Evolutionary conservation across 2,797 vertebrate genomes (phyloP), one percentile per base, ranked within the genome.

Genomic region (Anguilla anguilla): DNA sequence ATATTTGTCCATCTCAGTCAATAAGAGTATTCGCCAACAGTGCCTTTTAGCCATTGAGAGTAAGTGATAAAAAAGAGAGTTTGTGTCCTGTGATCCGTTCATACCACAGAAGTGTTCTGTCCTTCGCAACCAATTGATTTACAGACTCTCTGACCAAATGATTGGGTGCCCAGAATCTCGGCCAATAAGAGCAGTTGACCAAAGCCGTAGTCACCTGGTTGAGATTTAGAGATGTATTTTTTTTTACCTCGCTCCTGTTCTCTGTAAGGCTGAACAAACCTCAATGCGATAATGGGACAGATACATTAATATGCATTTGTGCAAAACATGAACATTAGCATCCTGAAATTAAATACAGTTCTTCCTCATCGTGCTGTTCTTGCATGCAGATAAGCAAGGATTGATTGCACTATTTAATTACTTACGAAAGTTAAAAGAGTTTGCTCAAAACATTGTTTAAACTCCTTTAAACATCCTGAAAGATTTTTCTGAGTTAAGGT

Each of bases 231-330:
- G 46, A 31, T 5, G 43, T 25, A 39, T 72, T 17, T 17, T 46
- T 83, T 59, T 46, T 46, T 6, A 46, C 43, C 39, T 4, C 43
- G 43, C 4, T 53, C 31, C 49, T 39, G 53, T 88, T 83, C 51
- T 61, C 69, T 88, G 61, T 77, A 85, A 88, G 43, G 57, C 55
- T 77, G 46, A 51, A 13, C 10, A 85, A 88, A 88, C 83, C 25
- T 35, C 25, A 88, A 43, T 46, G 61, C 22, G 28, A 79, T 49
- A 43, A 53, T 84, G 51, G 49, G 51, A 84, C 39, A 84, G 83
- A 25, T 57, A 77, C 57, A 85, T 49, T 25, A 79, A 53, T 84
- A 51, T 84, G 61, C 77, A 15, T 57, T 77, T 28, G 67, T n/a
- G 46, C 19, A 82, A 82, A 82, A 25, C 13, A 46, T 82, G 43